Evolutionary conservation across 2,113 vertebrate genomes (phyloP), one percentile per base, ranked within the genome.

Genomic region (Andinoacara biseriatus): DNA sequence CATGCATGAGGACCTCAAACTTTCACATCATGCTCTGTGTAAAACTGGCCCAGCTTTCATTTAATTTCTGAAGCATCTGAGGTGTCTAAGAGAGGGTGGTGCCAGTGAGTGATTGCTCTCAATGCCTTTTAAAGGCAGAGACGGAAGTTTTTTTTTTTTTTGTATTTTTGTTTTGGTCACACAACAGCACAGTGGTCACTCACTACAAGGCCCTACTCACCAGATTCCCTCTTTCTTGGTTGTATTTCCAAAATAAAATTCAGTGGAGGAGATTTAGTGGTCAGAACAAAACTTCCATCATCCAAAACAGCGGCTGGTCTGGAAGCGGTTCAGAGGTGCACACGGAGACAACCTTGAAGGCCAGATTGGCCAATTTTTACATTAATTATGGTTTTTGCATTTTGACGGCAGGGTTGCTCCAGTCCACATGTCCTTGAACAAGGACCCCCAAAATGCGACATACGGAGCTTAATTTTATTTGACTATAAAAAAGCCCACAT

Each of bases 91-190:
- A 67, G 22, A 49, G 40, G 63, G 14, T 17, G 46, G 5, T 67
- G 43, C 38, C 63, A 46, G 14, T 5, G 38, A 4, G 14, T 26
- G 22, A 9, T 9, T 0, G 62, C 62, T 65, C n/a, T 43, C 38
- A 8, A 0, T 24, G 35, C 62, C 38, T 65, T 0, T 43, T 17
- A 65, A 65, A 65, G 2, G 2, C 62, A 65, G 62, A 5, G n/a
- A n/a, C 38, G 24, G 1, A 65, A 43, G 38, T 43, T n/a, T 43
- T 38, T 7, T 52, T 52, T 18, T n/a, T n/a, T n/a, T n/a, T n/a
- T n/a, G n/a, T n/a, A n/a, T n/a, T n/a, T n/a, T n/a, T n/a, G n/a
- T n/a, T n/a, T n/a, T n/a, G 49, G 49, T 52, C 49, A 52, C 17
- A 3, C 49, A 3, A 14, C 49, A 52, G 7, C 49, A 7, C 17